Conservation (phyloP, 2,113 vertebrate species). For the Chaetorhynchus papuensis region DNA sequence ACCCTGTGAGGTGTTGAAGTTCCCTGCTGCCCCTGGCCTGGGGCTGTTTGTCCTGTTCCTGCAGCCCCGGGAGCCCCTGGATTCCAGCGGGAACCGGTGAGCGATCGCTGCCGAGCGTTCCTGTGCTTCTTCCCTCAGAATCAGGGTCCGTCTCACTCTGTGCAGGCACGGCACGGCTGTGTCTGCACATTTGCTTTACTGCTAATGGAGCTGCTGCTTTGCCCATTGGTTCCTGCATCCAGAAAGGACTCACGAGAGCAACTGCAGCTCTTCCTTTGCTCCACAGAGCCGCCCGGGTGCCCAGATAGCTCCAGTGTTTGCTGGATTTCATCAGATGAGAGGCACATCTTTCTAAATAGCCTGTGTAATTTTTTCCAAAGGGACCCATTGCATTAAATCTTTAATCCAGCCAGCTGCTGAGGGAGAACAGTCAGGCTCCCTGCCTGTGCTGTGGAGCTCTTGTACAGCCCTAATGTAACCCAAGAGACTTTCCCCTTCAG, state of each 20-base stretch:
- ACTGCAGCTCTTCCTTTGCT: background rate
- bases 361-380: conserved; percentile 19
- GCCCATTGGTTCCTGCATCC: background rate
- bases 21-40: background rate
- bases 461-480: background rate
- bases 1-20: fast-evolving
- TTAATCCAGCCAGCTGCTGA: conserved; percentile 14
- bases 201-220: conserved; percentile 9
- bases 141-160: fast-evolving
- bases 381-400: background rate
- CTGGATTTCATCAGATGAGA: background rate
- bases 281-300: background rate
- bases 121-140: background rate
- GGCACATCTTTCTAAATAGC: background rate
- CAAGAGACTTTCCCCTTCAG: fast-evolving
- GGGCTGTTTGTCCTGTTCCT: background rate
- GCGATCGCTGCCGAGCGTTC: fast-evolving
- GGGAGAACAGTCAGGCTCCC: background rate
- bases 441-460: background rate
- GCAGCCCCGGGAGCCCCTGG: background rate
- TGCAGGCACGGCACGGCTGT: fast-evolving
- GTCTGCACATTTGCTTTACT: background rate
- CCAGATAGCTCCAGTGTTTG: background rate
- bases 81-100: fast-evolving
- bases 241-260: background rate